These are phyloP conservation scores for Anas flavirostris DNA, from an alignment of 2,797 vertebrate species.

Conservation along the genomic window DNA sequence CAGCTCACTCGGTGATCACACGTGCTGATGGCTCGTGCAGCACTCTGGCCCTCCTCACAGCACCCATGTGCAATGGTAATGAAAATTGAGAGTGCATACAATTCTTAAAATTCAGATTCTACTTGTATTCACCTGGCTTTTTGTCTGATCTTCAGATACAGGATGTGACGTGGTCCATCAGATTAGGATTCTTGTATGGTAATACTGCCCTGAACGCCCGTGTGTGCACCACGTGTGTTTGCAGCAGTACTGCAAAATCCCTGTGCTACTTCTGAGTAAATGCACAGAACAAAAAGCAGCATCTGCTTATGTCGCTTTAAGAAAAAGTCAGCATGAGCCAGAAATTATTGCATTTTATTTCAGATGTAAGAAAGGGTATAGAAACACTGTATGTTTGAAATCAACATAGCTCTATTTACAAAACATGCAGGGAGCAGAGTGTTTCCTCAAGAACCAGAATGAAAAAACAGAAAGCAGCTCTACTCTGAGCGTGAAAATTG, in stretches of 20 bases:
- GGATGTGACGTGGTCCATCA: not conserved
- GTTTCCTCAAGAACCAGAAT: not conserved
- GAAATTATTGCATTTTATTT: not conserved
- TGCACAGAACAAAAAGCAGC: not conserved
- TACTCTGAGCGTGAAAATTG: not conserved
- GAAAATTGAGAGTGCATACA: not conserved
- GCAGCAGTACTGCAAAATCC: not conserved
- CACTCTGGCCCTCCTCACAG: not conserved
- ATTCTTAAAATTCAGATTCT: not conserved
- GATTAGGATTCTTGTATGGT: not conserved
- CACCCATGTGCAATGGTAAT: not conserved
- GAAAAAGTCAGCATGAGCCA: not conserved
- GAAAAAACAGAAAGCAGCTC: not conserved
- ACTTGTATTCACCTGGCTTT: not conserved
- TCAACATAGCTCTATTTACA: not conserved
- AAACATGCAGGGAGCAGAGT: not conserved
- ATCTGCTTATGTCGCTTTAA: not conserved
- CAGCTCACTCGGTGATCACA: not conserved
- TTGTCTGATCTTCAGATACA: not conserved
- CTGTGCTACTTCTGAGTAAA: not conserved
- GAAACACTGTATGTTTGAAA: not conserved
- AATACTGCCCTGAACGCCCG: not conserved
- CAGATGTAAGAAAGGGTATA: not conserved
- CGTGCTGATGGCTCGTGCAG: not conserved
- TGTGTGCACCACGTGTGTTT: not conserved